phyloP scores from a whole-genome alignment of 1,140 invertebrate species.

The Episyrphus balteatus region DNA sequence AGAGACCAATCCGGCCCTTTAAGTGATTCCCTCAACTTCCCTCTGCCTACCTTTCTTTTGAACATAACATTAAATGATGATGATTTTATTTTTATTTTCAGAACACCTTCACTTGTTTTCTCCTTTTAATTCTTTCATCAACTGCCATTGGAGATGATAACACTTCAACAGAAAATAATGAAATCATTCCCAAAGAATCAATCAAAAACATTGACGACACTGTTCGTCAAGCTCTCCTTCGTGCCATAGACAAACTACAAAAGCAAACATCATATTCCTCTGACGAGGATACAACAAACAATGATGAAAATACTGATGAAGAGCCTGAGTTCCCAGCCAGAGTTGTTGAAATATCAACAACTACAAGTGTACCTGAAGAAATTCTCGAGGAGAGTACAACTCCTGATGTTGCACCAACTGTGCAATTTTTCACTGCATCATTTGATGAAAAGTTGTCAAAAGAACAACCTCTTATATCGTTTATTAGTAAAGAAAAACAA shows the following conservation, averaged over 20 bases:
- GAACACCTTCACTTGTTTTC: too few species aligned
- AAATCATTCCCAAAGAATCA: constrained; percentile 40
- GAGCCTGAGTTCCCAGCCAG: constrained; percentile 23
- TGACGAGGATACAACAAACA: too few species aligned
- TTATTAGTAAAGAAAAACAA: constrained; percentile 28
- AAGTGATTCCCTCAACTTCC: too few species aligned
- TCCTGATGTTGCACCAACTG: constrained; percentile 22
- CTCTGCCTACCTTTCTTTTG: too few species aligned
- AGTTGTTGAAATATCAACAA: constrained; percentile 20
- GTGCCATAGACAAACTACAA: constrained; percentile 57
- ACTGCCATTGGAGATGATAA: constrained; percentile 29
- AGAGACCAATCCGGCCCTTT: too few species aligned
- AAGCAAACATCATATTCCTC: constrained; percentile 29
- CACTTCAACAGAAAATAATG: constrained; percentile 36
- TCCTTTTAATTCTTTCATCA: background rate
- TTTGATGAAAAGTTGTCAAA: constrained; percentile 30
- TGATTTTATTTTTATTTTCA: too few species aligned
- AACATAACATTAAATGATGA: too few species aligned
- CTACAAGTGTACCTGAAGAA: constrained; percentile 13
- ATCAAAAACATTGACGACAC: constrained; percentile 52
- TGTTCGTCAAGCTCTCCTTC: constrained; percentile 54
- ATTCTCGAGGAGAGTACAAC: constrained; percentile 32
- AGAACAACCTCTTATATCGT: constrained; percentile 26
- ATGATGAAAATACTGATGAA: constrained; percentile 19
- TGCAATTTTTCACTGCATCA: constrained; percentile 34